Evolutionary conservation across 1,140 invertebrate species (phyloP), one percentile per base, ranked within the genome.

Genomic region (Drosophila watanabei): DNA sequence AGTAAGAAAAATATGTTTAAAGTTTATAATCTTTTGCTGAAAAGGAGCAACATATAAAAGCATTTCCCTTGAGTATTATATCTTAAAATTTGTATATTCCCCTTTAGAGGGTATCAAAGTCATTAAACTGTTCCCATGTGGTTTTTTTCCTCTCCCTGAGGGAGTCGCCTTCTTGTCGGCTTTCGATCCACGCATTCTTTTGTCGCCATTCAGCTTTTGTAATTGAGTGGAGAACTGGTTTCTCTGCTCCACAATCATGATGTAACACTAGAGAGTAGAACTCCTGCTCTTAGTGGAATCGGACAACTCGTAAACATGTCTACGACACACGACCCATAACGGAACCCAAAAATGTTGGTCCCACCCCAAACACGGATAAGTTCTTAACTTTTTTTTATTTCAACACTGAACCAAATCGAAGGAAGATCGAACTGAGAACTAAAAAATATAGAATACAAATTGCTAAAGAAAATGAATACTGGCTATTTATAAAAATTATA

Each of bases 181-280:
- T 66, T 46, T 64, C 28, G 28, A 49, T 64, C 59, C 39, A 64
- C 60, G 18, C 75, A 59, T 77, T 77, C 61, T 56, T 77, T 77
- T 68, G 76, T 77, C 62, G 16, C 68, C 68, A 62, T 58, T 64
- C 41, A 76, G 48, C 39, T 41, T 37, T 32, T 7, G 32, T 54
- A 76, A 65, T 76, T 52, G 72, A 66, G 61, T 30, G 33, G 41
- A 39, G 75, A 77, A 77, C 75, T 58, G 73, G 75, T 77, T 77
- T 54, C 60, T 43, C 61, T 56, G 66, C 37, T 51, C 70, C 54
- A 60, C 43, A 71, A 72, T 41, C 20, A 37, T 77, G 75, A 77
- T 77, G 75, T 77, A 77, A 77, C 41, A 48, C 37, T 8, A 45
- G 32, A 51, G 18, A 24, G 20, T 18, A 69, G 61, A 69, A 39